Conservation (phyloP, 2,113 vertebrate species). For the Gyps fulvus region DNA sequence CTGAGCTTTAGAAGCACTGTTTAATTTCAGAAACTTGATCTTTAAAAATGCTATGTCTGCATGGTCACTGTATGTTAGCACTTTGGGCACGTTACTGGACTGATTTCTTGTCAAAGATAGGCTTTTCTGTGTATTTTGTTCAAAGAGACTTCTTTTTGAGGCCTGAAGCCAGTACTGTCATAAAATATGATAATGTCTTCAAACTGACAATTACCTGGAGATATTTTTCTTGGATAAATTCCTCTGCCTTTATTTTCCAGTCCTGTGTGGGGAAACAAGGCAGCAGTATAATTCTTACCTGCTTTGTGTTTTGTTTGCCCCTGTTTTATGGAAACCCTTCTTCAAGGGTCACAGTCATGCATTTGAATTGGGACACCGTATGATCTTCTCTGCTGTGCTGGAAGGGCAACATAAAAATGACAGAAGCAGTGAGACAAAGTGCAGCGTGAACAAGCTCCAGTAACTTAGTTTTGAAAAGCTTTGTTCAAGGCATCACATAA, state of each 20-base stretch:
- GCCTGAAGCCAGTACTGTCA: background rate
- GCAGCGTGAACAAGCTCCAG: background rate
- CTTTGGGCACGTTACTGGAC: background rate
- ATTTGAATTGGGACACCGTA: background rate
- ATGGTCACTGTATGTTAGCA: background rate
- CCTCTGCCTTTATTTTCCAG: background rate
- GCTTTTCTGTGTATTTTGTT: background rate
- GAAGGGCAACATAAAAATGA: constrained; percentile 19
- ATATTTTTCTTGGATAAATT: background rate
- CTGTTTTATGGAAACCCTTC: background rate
- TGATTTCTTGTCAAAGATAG: background rate
- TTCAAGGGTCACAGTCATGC: background rate
- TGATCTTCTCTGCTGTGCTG: background rate
- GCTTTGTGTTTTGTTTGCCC: background rate
- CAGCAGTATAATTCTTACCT: background rate
- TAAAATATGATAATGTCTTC: constrained; percentile 16
- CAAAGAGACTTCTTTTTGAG: background rate
- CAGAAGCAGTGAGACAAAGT: background rate
- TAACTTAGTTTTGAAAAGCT: constrained; percentile 3
- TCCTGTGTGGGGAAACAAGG: background rate
- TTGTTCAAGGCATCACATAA: constrained; percentile 27
- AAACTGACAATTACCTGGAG: constrained; percentile 3
- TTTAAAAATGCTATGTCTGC: background rate
- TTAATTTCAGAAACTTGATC: background rate
- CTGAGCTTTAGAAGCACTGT: background rate